Base-by-base conservation (phyloP, 1,140 invertebrate species). In the Coelopa frigida region DNA sequence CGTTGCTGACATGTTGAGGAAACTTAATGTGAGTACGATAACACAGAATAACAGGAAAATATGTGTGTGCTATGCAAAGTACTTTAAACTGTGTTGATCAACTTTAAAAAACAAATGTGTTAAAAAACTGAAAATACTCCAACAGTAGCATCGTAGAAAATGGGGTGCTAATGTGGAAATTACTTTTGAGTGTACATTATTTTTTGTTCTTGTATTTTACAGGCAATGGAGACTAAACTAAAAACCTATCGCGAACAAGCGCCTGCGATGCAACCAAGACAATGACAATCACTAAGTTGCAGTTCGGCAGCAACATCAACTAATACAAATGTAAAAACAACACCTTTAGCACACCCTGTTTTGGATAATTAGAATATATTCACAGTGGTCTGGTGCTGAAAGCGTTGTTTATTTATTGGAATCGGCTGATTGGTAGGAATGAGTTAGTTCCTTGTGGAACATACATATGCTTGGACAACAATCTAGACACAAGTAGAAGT, bases 1-100 rank as follows among this genome's bases (percentile, higher is more conserved):
- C 73, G 90, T 95, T 48, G 88, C 89, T 49, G 91, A 95, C 73
- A 78, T 95, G 46, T 82, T 95, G 64, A 77, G 89, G 61, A 93
- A 92, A 88, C 87, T 95, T 55, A 82, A 83, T 73, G 83, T 87
- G 75, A 84, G 81, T 82, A 60, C n/a, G 11, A 18, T 23, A 20
- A 4, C 10, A 12, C 31, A 23, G 20, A 39, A n/a, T 12, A 3
- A 24, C 38, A 22, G n/a, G 18, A 14, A 39, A 39, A 39, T 21
- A n/a, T 39, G 7, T 37, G 29, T 3, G 11, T 31, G 29, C 29
- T 14, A 11, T 31, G 14, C 11, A 37, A 14, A 37, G 17, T 37
- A 39, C 22, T 39, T 17, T 18, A 39, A 11, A 15, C n/a, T 39
- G 37, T n/a, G 20, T 39, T 17, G 18, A 11, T 37, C 11, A 10